Evolutionary conservation across 2,113 vertebrate genomes (phyloP), one percentile per base, ranked within the genome.

Genomic region (Hippocampus mohnikei): DNA sequence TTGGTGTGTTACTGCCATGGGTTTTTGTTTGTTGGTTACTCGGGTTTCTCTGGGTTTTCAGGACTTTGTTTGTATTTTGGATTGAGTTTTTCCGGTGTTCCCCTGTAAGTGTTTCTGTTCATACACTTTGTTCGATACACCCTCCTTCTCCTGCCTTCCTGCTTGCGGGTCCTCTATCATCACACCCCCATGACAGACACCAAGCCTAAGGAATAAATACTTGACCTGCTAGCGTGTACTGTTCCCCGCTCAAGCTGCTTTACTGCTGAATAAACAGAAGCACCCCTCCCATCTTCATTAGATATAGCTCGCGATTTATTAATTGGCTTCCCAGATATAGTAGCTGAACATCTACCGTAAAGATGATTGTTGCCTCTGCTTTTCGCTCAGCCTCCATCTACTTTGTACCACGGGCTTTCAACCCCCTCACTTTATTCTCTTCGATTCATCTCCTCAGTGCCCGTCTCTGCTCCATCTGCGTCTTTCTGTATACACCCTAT

Each of bases 261-360:
- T 79, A 73, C 1, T 25, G 53, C 4, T 8, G 67, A 74, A 70
- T 6, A 63, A 82, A 77, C 23, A 55, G 58, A 71, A 44, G 60
- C 68, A 70, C 46, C 68, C 29, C 44, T 41, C 71, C 48, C 62
- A 71, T 69, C 69, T 81, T 84, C 80, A 84, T 90, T 75, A 88
- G 82, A 84, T 74, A 20, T 66, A 73, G 79, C 25, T 59, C 56
- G 1, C 6, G 16, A 7, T 58, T 18, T 59, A 90, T 85, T 87
- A 74, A 78, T 77, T 2, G 18, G 58, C 50, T 40, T 56, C 59
- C 58, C 59, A n/a, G 29, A 61, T 65, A 52, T 69, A 74, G 72
- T 69, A 44, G 6, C 68, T 61, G 41, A 69, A 59, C 63, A 73
- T 80, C 72, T 70, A 40, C 66, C 33, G 73, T 65, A 80, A 71